Base-by-base conservation (phyloP, 2,888 invertebrate genomes). In the Capitulum mitella region DNA sequence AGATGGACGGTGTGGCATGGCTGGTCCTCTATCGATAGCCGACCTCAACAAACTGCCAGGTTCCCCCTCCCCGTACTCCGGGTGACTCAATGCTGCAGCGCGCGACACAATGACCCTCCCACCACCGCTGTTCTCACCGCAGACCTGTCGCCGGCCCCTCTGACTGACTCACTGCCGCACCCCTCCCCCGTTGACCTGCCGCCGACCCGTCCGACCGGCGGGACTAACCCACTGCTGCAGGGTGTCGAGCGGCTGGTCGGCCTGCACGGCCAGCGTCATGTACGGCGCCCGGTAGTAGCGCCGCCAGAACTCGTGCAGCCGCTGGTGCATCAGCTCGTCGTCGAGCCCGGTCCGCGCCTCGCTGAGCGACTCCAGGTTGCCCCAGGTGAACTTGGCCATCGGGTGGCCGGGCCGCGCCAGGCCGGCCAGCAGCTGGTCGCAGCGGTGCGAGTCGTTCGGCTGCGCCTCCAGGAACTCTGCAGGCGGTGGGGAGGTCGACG, bases 181-280 rank as follows among this genome's bases (percentile, higher is more conserved):
- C n/a, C n/a, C n/a, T n/a, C n/a, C n/a, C n/a, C n/a, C n/a, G n/a
- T n/a, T n/a, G n/a, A n/a, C n/a, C n/a, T n/a, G n/a, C n/a, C n/a
- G n/a, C n/a, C n/a, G n/a, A n/a, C n/a, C n/a, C n/a, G n/a, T n/a
- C n/a, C n/a, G n/a, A n/a, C n/a, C n/a, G n/a, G 80, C 78, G 19
- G 77, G 70, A 76, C 74, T 78, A 14, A 82, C 81, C 78, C 77
- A 78, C 46, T 80, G 79, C 77, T 82, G 81, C 46, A 82, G 75
- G 0, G 74, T 78, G 70, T 82, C 82, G 22, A 77, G 82, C 81
- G 80, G 83, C 84, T 86, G 82, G 29, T 84, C 83, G n/a, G 85
- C 84, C 87, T 94, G 94, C 34, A 95, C 89, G 75, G 93, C 92
- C 3, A 96, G 86, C 16, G 92, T 94, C 95, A 97, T 96, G 82